Percentiles rank a stretch among this genome's conserved stretches.
phyloP scores from a whole-genome alignment of 2,797 vertebrate genomes.

The Hemibagrus guttatus region DNA sequence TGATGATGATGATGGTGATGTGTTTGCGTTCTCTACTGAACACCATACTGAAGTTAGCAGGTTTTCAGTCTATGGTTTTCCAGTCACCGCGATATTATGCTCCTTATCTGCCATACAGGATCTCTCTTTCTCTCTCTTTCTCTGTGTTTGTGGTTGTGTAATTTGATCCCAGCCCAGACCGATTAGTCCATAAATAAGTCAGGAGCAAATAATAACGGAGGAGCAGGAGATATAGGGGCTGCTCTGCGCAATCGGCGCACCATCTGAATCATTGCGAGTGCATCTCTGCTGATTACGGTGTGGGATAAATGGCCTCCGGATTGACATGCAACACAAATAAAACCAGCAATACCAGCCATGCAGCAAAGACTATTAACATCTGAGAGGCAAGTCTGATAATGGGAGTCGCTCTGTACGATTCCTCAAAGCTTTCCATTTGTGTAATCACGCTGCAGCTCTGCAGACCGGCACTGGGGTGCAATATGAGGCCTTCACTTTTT shows the following conservation, averaged over 20 bases:
- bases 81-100: not conserved
- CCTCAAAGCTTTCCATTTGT: conserved; percentile 13
- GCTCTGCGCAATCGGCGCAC: conserved; percentile 25
- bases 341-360: conserved; percentile 40
- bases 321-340: conserved; percentile 53
- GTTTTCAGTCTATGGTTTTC: conserved; percentile 36
- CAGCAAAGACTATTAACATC: conserved; percentile 25
- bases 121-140: conserved; percentile 27
- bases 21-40: not conserved
- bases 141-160: conserved; percentile 50
- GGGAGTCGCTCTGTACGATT: conserved; percentile 1
- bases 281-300: conserved; percentile 45
- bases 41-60: conserved; percentile 20
- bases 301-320: conserved; percentile 54
- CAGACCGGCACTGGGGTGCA: no score
- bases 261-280: conserved; percentile 30
- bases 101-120: not conserved
- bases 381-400: conserved; percentile 9
- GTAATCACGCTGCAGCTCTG: not conserved
- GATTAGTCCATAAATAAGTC: conserved; percentile 57
- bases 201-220: conserved; percentile 53
- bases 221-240: conserved; percentile 39
- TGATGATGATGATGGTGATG: not conserved
- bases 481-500: no score
- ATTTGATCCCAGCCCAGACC: conserved; percentile 54